Conservation (phyloP, 2,888 invertebrate genomes). For the Sericinus montela region DNA sequence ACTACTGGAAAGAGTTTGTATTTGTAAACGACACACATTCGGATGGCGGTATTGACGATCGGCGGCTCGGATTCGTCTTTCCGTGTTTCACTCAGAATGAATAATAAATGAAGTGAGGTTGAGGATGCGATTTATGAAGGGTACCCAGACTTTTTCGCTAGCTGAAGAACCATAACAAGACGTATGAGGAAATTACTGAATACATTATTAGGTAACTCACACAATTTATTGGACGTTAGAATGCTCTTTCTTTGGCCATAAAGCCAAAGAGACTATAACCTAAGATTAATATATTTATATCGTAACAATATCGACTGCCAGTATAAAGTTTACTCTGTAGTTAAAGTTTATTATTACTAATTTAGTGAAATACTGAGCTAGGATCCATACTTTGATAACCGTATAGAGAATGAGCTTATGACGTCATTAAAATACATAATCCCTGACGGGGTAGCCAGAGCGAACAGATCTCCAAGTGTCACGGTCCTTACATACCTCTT, state of each 20-base stretch:
- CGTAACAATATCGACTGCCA: constrained; percentile 1
- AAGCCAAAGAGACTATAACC: not conserved
- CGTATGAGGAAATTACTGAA: constrained; percentile 75
- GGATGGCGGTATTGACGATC: constrained; percentile 53
- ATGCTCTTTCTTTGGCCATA: constrained; percentile 20
- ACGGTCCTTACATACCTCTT: too few relatives aligned
- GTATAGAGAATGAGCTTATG: constrained; percentile 13
- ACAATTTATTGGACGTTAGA: constrained; percentile 65
- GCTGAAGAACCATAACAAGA: constrained; percentile 73
- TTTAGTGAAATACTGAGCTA: constrained; percentile 16
- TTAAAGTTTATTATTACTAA: constrained; percentile 7
- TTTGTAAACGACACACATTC: constrained; percentile 23
- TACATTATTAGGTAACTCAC: constrained; percentile 61
- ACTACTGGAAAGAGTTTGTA: constrained; percentile 50
- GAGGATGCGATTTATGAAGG: constrained; percentile 72
- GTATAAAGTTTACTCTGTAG: constrained; percentile 11
- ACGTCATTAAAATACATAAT: constrained; percentile 12
- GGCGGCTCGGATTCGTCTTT: constrained; percentile 56
- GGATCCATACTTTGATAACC: constrained; percentile 19
- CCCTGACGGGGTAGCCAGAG: too few relatives aligned
- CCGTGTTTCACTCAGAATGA: constrained; percentile 56
- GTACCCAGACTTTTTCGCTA: constrained; percentile 73
- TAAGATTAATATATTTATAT: not conserved
- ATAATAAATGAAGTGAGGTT: constrained; percentile 66
- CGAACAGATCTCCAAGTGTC: too few relatives aligned